phyloP scores from a whole-genome alignment of 1,140 invertebrate species.

The Bradysia coprophila region DNA sequence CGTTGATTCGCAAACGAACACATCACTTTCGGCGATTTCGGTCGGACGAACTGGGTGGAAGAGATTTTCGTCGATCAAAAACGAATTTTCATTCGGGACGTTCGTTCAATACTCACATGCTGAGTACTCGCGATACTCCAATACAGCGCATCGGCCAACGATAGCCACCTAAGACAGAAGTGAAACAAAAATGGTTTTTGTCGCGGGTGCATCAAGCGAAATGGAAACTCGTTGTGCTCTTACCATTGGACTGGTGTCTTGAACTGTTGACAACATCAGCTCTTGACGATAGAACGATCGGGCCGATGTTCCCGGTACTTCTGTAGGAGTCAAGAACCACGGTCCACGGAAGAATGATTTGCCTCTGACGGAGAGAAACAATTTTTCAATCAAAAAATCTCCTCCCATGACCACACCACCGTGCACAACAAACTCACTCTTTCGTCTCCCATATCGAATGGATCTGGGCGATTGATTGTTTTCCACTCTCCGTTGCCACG shows the following conservation, averaged over 20 bases:
- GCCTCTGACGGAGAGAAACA: slow-evolving; percentile 36
- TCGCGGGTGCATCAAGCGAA: no score
- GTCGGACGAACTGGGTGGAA: slow-evolving; percentile 67
- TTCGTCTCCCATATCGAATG: slow-evolving; percentile 85
- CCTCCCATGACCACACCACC: slow-evolving; percentile 1
- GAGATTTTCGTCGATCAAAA: no score
- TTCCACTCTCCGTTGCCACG: slow-evolving; percentile 68
- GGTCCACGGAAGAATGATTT: slow-evolving; percentile 86
- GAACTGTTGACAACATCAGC: slow-evolving; percentile 76
- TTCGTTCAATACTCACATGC: slow-evolving; percentile 67
- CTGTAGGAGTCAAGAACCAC: slow-evolving; percentile 74
- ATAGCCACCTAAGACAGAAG: no score
- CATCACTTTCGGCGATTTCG: slow-evolving; percentile 80
- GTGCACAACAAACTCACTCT: slow-evolving; percentile 34
- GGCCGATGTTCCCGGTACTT: slow-evolving; percentile 55
- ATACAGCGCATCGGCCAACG: slow-evolving; percentile 75
- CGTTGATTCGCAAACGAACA: slow-evolving; percentile 84
- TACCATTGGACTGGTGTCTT: slow-evolving; percentile 79
- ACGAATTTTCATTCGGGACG: no score
- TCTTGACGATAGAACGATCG: slow-evolving; percentile 90
- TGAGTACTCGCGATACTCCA: slow-evolving; percentile 82
- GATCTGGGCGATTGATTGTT: slow-evolving; percentile 81
- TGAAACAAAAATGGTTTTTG: no score
- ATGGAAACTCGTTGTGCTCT: no score
- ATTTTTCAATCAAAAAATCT: slow-evolving; percentile 6